A percentile compares a stretch with the other conserved stretches of the same genome.
phyloP scores from a whole-genome alignment of 2,888 invertebrate species.

The Eupithecia tripunctaria region DNA sequence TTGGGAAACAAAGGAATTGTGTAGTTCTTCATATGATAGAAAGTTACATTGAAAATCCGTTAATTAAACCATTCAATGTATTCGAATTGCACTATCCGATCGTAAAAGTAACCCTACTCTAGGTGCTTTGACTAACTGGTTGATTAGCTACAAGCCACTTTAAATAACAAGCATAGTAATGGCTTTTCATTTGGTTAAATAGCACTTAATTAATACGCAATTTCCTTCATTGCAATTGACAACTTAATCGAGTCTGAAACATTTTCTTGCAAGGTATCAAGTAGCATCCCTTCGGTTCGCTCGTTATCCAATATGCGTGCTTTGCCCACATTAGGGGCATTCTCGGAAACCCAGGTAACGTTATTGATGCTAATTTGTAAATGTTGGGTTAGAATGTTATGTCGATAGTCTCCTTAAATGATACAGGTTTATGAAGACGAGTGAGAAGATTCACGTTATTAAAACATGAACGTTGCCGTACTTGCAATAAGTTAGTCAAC shows the following conservation, averaged over 20 bases:
- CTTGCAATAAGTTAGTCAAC: not conserved
- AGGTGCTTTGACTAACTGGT: not conserved
- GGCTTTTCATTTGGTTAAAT: not conserved
- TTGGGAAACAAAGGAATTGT: slow-evolving; percentile 3
- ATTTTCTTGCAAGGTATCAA: slow-evolving; percentile 42
- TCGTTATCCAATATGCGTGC: slow-evolving; percentile 53
- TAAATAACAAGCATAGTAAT: not conserved
- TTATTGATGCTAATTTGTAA: slow-evolving; percentile 48
- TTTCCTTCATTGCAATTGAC: not conserved
- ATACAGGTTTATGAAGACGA: slow-evolving; percentile 29
- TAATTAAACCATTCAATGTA: not conserved
- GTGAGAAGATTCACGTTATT: not conserved
- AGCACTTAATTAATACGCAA: not conserved
- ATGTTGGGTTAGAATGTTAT: slow-evolving; percentile 37
- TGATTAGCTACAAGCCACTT: not conserved
- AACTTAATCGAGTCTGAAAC: not conserved
- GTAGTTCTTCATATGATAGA: not conserved
- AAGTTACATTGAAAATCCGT: not conserved
- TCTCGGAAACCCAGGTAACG: slow-evolving; percentile 43
- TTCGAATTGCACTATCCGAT: not conserved
- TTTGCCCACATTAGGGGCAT: slow-evolving; percentile 47
- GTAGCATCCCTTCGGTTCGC: slow-evolving; percentile 44
- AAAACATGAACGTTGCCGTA: not conserved
- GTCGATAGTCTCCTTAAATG: slow-evolving; percentile 30
- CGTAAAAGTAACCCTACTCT: not conserved